These are phyloP conservation scores for Nebria ingens DNA, from an alignment of 1,140 invertebrate species.

Conservation along the genomic window DNA sequence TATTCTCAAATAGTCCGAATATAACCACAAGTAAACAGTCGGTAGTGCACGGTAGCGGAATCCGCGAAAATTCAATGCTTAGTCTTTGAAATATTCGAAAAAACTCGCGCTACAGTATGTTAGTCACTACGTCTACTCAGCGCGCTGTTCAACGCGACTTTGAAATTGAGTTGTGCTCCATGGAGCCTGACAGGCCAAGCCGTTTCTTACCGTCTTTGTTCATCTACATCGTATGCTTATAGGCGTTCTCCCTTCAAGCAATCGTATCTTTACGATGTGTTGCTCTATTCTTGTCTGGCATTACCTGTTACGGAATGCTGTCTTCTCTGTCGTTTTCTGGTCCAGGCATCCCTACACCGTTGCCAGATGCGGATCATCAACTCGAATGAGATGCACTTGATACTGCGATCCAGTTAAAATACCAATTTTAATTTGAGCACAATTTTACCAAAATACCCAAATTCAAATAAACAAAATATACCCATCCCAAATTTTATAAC, in stretches of 20 bases:
- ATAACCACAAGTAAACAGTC: neutral
- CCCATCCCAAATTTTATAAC: too few species aligned
- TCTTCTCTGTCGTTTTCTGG: constrained; percentile 15
- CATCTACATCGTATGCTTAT: neutral
- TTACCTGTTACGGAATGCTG: constrained; percentile 14
- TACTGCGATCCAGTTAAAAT: neutral
- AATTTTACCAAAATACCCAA: too few species aligned
- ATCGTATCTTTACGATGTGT: constrained; percentile 20
- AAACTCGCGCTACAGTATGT: constrained; percentile 2
- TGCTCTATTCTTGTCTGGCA: constrained; percentile 18
- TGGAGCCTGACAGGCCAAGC: constrained; percentile 19
- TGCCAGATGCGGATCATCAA: constrained; percentile 16
- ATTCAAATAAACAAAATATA: too few species aligned
- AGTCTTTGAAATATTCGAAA: neutral
- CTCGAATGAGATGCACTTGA: neutral
- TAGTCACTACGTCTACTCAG: constrained; percentile 12
- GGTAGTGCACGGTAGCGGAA: neutral
- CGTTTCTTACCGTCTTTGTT: neutral
- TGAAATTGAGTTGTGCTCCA: constrained; percentile 20
- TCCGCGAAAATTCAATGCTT: constrained; percentile 5
- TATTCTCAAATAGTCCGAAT: neutral
- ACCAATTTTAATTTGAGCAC: too few species aligned
- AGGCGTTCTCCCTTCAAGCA: constrained; percentile 9
- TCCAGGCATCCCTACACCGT: constrained; percentile 12
- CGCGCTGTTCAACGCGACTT: constrained; percentile 16